phyloP scores from a whole-genome alignment of 2,888 invertebrate species.

The Exephanes ischioxanthus region DNA sequence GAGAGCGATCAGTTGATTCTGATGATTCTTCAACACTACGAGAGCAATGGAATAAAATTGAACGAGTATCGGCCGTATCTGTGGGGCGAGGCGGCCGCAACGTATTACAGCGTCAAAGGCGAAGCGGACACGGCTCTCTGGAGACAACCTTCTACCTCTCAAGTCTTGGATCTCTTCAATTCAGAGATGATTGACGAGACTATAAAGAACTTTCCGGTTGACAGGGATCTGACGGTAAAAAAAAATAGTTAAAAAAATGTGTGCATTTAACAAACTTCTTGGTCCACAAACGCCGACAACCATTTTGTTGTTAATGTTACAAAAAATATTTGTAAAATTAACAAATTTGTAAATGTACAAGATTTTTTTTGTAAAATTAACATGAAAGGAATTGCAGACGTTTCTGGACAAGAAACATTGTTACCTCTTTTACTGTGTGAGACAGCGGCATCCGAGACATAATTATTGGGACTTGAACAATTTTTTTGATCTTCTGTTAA shows the following conservation, averaged over 20 bases:
- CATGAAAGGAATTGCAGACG: too few relatives aligned
- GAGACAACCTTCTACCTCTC: constrained; percentile 90
- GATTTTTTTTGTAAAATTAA: too few relatives aligned
- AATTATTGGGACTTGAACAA: not conserved
- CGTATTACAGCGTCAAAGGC: constrained; percentile 90
- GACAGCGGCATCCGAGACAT: not conserved
- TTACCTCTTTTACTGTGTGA: not conserved
- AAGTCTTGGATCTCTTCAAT: constrained; percentile 91
- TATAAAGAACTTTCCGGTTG: constrained; percentile 90
- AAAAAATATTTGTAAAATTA: too few relatives aligned
- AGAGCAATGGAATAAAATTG: constrained; percentile 88
- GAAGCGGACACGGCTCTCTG: constrained; percentile 87
- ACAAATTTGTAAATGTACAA: too few relatives aligned
- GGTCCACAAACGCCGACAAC: too few relatives aligned
- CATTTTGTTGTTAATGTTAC: too few relatives aligned
- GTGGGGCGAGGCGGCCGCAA: constrained; percentile 93
- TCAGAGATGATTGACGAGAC: constrained; percentile 89
- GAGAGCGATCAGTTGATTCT: constrained; percentile 90
- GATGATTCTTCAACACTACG: constrained; percentile 89
- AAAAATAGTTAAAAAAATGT: not conserved
- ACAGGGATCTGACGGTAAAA: constrained; percentile 86
- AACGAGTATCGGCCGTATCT: constrained; percentile 91
- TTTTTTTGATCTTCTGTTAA: constrained; percentile 12
- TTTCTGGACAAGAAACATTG: too few relatives aligned
- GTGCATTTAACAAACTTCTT: too few relatives aligned